Evolutionary conservation across 2,888 invertebrate species (phyloP), one percentile per base, ranked within the genome.

Genomic region (Lithophane socia): DNA sequence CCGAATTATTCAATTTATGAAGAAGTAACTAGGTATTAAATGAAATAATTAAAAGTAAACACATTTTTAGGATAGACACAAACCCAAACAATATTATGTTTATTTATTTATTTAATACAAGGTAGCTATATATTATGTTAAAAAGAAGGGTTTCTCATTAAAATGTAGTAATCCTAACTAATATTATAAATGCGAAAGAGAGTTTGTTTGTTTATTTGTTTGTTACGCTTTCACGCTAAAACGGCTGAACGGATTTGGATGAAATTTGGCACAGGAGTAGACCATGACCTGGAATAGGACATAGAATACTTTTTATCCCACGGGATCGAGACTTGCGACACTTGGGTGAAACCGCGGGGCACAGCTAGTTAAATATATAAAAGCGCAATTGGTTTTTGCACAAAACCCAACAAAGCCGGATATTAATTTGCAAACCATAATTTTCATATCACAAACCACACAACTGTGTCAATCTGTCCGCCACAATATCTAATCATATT

Each of bases 401-500:
- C 42, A 66, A 60, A 79, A 60, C 13, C 16, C 0, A 7, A 24
- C 44, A 58, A 68, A 82, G 21, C 44, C 21, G 21, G 21, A 58
- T 63, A 58, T 76, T 76, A 64, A 68, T 82, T 60, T 18, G 42
- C 18, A 37, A 61, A 77, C 58, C 83, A 18, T 58, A 60, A 54
- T 77, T 61, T 66, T 65, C 37, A 65, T 65, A 77, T 70, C 52
- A 67, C 16, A 65, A 80, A 12, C 79, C 79, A 56, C 70, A 78
- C 49, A 63, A 70, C 24, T 67, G 12, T 52, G 67, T 64, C 74
- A 84, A 65, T 58, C 54, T 72, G 75, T 80, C 77, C 60, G 65
- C 76, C 72, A 21, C 84, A 73, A 61, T 21, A 68, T 69, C 73
- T 79, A 82, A 86, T 79, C 61, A 74, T 60, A 77, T 68, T 75